Conservation (phyloP, 1,140 invertebrate genomes). For the Bombus sibiricus region DNA sequence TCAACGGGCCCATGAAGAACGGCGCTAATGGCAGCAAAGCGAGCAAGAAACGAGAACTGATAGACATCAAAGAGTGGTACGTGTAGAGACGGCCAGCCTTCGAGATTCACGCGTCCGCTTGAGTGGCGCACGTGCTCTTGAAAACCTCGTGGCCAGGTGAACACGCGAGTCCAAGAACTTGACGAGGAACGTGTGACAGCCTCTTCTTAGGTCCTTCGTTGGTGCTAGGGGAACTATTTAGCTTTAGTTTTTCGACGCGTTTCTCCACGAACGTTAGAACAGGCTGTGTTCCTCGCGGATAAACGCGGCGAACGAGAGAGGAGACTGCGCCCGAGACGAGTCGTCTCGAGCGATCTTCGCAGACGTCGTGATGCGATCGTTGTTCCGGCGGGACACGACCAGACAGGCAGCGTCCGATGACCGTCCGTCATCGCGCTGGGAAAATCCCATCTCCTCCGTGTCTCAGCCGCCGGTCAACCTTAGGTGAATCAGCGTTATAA, state of each 20-base stretch:
- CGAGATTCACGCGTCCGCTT: slow-evolving; percentile 5
- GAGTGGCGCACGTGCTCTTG: slow-evolving; percentile 11
- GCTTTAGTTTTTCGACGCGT: neutral
- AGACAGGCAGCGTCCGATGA: neutral
- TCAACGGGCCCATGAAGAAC: slow-evolving; percentile 77
- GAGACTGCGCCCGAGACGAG: neutral
- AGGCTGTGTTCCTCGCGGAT: neutral
- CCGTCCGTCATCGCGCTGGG: neutral
- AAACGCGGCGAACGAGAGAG: neutral
- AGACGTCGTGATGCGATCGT: neutral
- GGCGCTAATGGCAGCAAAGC: slow-evolving; percentile 80
- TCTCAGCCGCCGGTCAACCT: neutral
- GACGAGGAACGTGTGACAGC: slow-evolving; percentile 2
- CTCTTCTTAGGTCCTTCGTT: slow-evolving; percentile 18
- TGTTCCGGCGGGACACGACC: too few relatives aligned
- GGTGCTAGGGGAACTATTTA: slow-evolving; percentile 18
- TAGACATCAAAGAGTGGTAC: slow-evolving; percentile 97
- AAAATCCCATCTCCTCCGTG: neutral
- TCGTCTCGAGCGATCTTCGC: neutral
- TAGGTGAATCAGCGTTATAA: neutral
- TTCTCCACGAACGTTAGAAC: neutral
- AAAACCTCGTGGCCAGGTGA: neutral
- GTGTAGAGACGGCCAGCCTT: slow-evolving; percentile 83
- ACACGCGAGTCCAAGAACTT: neutral
- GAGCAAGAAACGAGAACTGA: slow-evolving; percentile 90